Conservation (phyloP, 2,797 vertebrate species). For the Phataginus tricuspis region DNA sequence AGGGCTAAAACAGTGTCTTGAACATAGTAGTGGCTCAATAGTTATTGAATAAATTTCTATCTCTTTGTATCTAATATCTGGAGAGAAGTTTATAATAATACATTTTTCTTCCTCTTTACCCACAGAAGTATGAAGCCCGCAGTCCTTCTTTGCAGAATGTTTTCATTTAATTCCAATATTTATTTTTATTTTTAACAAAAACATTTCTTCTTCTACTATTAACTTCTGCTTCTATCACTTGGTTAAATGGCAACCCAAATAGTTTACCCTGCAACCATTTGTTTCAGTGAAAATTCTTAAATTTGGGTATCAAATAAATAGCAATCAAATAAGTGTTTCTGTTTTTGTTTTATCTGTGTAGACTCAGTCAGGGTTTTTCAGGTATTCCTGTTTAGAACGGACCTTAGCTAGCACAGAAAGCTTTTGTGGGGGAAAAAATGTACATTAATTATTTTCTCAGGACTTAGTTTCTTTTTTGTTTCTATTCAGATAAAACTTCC, state of each 20-base stretch:
- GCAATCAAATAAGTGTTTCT: neutral
- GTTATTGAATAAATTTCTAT: neutral
- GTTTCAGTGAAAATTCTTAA: neutral
- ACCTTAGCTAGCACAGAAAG: neutral
- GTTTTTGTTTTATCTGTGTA: neutral
- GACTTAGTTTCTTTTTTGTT: conserved; percentile 13
- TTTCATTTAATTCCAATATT: neutral
- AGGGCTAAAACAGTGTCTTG: neutral
- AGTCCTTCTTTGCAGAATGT: neutral
- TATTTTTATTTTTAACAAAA: conserved; percentile 24
- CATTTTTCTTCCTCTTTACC: neutral
- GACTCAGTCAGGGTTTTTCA: neutral
- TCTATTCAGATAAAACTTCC: conserved; percentile 37
- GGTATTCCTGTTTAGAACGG: neutral
- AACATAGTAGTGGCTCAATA: neutral
- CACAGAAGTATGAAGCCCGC: neutral
- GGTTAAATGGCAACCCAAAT: neutral
- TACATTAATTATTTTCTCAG: conserved; percentile 34
- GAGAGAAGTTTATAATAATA: neutral
- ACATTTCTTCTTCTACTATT: neutral
- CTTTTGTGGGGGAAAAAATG: neutral
- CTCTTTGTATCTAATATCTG: neutral
- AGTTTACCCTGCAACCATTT: neutral
- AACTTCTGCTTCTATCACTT: conserved; percentile 32
- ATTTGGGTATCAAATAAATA: neutral